Evolutionary conservation across 2,888 invertebrate genomes (phyloP).

Genomic region (Stictocephala bisonia): DNA sequence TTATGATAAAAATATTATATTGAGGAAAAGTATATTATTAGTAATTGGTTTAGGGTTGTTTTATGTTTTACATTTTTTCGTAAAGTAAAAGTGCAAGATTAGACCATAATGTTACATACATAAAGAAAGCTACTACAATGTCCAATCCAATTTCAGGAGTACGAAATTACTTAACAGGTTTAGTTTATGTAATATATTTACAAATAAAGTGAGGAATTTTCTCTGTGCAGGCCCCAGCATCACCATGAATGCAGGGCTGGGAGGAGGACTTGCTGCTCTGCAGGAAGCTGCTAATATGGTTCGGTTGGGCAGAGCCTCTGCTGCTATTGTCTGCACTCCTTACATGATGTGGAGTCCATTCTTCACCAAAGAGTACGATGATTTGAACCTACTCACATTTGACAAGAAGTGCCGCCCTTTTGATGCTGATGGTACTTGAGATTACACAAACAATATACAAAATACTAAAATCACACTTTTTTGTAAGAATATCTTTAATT

Average conservation of each 20-base stretch:
- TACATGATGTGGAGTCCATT: neutral
- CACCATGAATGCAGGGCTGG: neutral
- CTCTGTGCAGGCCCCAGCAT: neutral
- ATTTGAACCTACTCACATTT: neutral
- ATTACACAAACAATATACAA: neutral
- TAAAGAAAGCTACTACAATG: no score
- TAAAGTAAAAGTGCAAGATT: no score
- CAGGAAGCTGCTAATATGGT: neutral
- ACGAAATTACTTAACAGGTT: no score
- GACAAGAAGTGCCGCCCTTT: neutral
- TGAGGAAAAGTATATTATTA: no score
- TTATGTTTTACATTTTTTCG: no score
- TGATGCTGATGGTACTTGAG: neutral
- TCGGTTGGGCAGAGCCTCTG: neutral
- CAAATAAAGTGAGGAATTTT: no score
- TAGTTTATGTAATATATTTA: no score
- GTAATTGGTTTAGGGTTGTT: no score
- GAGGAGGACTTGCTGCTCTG: neutral
- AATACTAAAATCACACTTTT: neutral
- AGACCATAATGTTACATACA: no score
- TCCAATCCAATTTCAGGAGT: no score
- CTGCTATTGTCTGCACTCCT: neutral
- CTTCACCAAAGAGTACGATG: neutral
- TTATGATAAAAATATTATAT: no score
- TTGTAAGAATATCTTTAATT: neutral